Base-by-base conservation (phyloP, 30 jellyfish, hydroid and myxozoan genomes). In the Turritopsis rubra region DNA sequence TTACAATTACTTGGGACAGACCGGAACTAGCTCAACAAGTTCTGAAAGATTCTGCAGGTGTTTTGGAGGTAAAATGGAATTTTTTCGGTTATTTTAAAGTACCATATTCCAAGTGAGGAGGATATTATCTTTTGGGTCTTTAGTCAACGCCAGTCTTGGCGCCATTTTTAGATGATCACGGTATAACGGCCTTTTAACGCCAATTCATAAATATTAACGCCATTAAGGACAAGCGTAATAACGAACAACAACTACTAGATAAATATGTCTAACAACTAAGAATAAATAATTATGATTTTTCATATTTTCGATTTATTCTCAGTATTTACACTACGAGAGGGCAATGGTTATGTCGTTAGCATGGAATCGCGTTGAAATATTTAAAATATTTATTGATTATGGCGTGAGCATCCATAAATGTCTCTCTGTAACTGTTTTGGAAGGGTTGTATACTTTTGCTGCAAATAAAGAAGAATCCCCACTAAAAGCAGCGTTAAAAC, bases 1-100 rank as follows among this genome's bases (percentile, higher is more conserved):
- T 92, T 8, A 95, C 98, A 5, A 52, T 92, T 84, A 21, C 66
- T 18, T 92, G 98, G 98, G 84, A 92, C 73, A 85, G 98, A 8
- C 93, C 98, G 60, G 96, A 92, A 29, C 80, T 92, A 27, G 98
- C 98, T 0, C 60, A 41, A 13, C 60, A 41, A 41, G 13, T 41
- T 41, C 13, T 41, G 60, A 41, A 41, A 41, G 60, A 41, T 41
- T 41, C 60, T 41, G 5, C 60, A 41, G 60, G 60, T 41, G 60
- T 41, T 3, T 41, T 41, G 5, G 13, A 41, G 60, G 60, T 41
- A 41, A 5, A 41, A 41, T 41, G 5, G 60, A 41, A 3, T 41
- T 13, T 21, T n/a, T n/a, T n/a, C n/a, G n/a, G n/a, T n/a, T n/a
- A n/a, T n/a, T n/a, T n/a, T n/a, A n/a, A n/a, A n/a, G n/a, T n/a